Base-by-base conservation (phyloP, 1,140 invertebrate species). In the Calliphora vicina region DNA sequence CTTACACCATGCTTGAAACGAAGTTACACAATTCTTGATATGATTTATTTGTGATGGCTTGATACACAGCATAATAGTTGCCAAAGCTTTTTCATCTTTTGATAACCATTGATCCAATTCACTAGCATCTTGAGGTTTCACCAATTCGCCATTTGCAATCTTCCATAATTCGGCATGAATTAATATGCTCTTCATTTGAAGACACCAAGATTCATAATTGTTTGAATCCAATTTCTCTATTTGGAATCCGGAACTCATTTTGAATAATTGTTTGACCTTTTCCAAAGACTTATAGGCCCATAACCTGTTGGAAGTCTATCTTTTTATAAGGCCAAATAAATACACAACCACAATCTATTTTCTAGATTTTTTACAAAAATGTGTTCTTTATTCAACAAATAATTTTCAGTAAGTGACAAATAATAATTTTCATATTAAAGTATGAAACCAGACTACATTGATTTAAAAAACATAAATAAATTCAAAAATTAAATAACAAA, bases 181-280 rank as follows among this genome's bases (percentile, higher is more conserved):
- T 20, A 78, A 20, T 13, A 78, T 29, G 23, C 74, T 78, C 42
- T 20, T n/a, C 35, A 78, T 29, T 78, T 78, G 74, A 9, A 78
- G 27, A 42, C 27, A 17, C 74, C 74, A 78, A 23, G 71, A 73
- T 25, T 23, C n/a, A n/a, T n/a, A n/a, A n/a, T n/a, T n/a, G n/a
- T n/a, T n/a, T n/a, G n/a, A n/a, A n/a, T n/a, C n/a, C 71, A 73
- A 61, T 61, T 61, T 61, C 50, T 4, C 50, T 17, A 61, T 61
- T 13, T 61, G 15, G 50, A 17, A 61, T 2, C 20, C 4, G 2
- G 23, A 61, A 83, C 61, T 80, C 50, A 74, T 73, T 43, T 25
- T 20, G 13, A 73, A 12, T 23, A 42, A 29, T 82, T 26, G 50
- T 17, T 17, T 61, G 50, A 61, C 15, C 50, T 61, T 61, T 61